Conservation (phyloP, 37 sponge, comb jelly and placozoan species). For the Amphimedon queenslandica region DNA sequence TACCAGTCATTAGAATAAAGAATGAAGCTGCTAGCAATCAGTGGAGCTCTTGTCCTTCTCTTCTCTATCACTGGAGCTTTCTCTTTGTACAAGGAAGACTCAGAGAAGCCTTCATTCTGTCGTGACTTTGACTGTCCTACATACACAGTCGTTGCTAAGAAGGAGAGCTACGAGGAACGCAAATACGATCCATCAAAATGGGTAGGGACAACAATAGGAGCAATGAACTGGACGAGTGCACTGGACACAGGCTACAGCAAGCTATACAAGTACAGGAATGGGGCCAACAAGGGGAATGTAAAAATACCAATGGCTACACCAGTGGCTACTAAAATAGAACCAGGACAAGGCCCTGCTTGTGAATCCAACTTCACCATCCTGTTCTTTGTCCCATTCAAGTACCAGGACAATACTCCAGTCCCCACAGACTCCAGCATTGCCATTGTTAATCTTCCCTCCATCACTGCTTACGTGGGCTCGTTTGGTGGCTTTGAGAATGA, state of each 20-base stretch:
- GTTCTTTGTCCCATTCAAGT: slow-evolving; percentile 23
- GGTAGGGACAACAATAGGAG: slow-evolving; percentile 15
- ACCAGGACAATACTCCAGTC: slow-evolving; percentile 13
- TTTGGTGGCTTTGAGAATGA: slow-evolving; percentile 14
- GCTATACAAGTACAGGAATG: slow-evolving; percentile 10
- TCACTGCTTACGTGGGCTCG: slow-evolving; percentile 16
- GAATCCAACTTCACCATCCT: slow-evolving; percentile 18
- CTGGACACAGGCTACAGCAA: slow-evolving; percentile 1
- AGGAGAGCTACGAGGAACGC: slow-evolving; percentile 11
- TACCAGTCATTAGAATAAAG: too few relatives aligned
- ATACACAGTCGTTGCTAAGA: background rate
- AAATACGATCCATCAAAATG: slow-evolving; percentile 23
- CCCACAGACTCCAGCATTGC: slow-evolving; percentile 10
- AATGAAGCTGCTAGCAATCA: background rate
- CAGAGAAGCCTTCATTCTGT: slow-evolving; percentile 5
- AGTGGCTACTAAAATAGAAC: slow-evolving; percentile 19
- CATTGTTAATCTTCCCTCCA: slow-evolving; percentile 10
- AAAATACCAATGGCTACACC: slow-evolving; percentile 22
- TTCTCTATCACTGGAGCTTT: background rate
- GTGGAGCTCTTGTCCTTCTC: background rate
- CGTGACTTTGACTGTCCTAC: slow-evolving; percentile 5
- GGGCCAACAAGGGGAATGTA: slow-evolving; percentile 10
- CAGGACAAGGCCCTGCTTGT: slow-evolving; percentile 10
- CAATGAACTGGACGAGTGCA: slow-evolving; percentile 4
- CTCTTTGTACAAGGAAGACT: too few relatives aligned